Conservation (phyloP, 2,888 invertebrate species). For the Watsonalla cultraria region DNA sequence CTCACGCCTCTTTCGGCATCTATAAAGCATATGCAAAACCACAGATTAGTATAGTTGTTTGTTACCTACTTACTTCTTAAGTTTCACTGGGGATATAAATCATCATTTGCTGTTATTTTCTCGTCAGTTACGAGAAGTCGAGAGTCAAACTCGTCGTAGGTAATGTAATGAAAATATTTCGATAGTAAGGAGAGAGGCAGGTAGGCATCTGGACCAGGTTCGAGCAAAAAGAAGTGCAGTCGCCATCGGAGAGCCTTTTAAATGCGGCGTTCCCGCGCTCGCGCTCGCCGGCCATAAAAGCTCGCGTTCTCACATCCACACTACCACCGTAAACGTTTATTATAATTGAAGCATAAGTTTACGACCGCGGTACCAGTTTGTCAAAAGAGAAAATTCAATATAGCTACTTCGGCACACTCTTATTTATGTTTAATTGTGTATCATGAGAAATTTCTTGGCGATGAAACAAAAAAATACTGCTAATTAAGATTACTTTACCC, state of each 20-base stretch:
- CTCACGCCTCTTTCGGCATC: no score
- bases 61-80: no score
- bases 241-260: slow-evolving; percentile 46
- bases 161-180: no score
- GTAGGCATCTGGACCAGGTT: background rate
- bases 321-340: slow-evolving; percentile 63
- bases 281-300: slow-evolving; percentile 52
- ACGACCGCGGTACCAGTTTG: slow-evolving; percentile 58
- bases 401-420: slow-evolving; percentile 17
- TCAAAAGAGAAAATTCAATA: slow-evolving; percentile 55
- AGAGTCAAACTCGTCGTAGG: no score
- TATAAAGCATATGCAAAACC: no score
- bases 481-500: background rate
- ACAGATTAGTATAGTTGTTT: no score
- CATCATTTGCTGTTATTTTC: no score
- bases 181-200: no score
- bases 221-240: slow-evolving; percentile 55
- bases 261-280: slow-evolving; percentile 46
- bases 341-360: slow-evolving; percentile 72
- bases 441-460: background rate
- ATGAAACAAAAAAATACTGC: background rate
- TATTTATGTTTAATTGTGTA: background rate
- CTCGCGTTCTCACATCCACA: slow-evolving; percentile 62
- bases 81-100: no score
- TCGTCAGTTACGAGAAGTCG: no score